Percentiles rank a stretch among this genome's conserved stretches.
phyloP scores from a whole-genome alignment of 2,888 invertebrate genomes.

The Leptogaster cylindrica region DNA sequence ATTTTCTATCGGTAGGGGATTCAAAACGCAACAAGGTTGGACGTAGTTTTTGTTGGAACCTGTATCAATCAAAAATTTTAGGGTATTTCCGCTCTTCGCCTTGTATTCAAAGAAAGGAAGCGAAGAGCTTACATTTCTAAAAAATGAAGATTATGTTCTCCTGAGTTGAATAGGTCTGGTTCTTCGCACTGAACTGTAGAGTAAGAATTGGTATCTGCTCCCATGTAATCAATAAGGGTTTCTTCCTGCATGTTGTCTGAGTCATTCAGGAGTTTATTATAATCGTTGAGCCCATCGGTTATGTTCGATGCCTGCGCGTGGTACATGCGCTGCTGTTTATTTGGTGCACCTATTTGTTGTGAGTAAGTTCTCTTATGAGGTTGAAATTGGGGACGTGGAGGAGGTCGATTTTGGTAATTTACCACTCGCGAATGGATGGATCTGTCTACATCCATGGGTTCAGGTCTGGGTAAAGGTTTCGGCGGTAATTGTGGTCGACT shows the following conservation, averaged over 20 bases:
- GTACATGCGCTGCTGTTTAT: neutral
- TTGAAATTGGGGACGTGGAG: neutral
- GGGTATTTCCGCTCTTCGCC: neutral
- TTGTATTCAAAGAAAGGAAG: neutral
- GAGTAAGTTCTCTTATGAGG: neutral
- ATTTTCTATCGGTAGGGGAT: neutral
- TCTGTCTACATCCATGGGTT: constrained; percentile 3
- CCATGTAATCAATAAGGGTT: neutral
- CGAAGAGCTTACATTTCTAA: neutral
- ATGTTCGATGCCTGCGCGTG: neutral
- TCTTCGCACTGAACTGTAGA: neutral
- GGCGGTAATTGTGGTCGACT: neutral
- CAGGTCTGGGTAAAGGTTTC: neutral
- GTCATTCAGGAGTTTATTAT: neutral
- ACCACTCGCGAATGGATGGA: neutral
- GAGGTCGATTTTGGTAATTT: neutral
- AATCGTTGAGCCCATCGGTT: neutral
- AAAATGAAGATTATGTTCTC: neutral
- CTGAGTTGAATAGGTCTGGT: neutral
- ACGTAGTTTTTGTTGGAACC: constrained; percentile 31
- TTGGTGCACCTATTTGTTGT: neutral
- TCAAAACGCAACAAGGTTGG: constrained; percentile 25
- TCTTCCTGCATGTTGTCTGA: neutral
- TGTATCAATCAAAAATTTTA: constrained; percentile 10
- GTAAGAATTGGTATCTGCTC: neutral